A percentile compares a stretch with the other conserved stretches of the same genome.
Conservation (phyloP, 2,797 vertebrate species). For the Okamejei kenojei region DNA sequence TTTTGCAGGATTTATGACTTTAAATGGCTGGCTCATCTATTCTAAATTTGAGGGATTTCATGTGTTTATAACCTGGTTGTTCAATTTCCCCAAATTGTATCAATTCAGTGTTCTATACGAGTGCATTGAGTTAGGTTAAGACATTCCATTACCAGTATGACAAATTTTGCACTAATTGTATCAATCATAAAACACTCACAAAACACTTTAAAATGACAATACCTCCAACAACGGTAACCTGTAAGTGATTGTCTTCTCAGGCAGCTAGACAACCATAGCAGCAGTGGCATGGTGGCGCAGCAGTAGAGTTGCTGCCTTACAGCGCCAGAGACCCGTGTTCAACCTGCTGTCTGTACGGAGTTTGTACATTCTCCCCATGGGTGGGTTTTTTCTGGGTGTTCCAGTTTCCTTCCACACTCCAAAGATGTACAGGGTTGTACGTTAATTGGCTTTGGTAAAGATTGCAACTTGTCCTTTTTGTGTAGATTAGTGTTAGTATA, state of each 20-base stretch:
- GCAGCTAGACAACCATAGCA: background rate
- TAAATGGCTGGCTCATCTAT: background rate
- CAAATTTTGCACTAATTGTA: background rate
- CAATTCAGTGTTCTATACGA: background rate
- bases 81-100: background rate
- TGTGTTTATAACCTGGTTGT: background rate
- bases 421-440: too few relatives aligned
- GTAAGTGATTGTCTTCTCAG: background rate
- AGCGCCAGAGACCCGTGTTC: too few relatives aligned
- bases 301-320: too few relatives aligned
- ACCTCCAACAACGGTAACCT: background rate
- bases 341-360: too few relatives aligned
- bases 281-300: too few relatives aligned
- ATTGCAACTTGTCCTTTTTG: too few relatives aligned
- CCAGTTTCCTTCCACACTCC: too few relatives aligned
- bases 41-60: background rate
- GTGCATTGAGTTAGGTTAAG: background rate
- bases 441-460: too few relatives aligned
- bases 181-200: background rate
- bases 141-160: background rate
- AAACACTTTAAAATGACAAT: background rate
- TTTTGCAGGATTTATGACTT: background rate
- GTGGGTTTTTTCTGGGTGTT: too few relatives aligned
- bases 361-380: too few relatives aligned
- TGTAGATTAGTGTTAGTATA: too few relatives aligned